A percentile compares a stretch with the other conserved stretches of the same genome.
phyloP scores from a whole-genome alignment of 2,113 vertebrate species.

The Myrmecophaga tridactyla region DNA sequence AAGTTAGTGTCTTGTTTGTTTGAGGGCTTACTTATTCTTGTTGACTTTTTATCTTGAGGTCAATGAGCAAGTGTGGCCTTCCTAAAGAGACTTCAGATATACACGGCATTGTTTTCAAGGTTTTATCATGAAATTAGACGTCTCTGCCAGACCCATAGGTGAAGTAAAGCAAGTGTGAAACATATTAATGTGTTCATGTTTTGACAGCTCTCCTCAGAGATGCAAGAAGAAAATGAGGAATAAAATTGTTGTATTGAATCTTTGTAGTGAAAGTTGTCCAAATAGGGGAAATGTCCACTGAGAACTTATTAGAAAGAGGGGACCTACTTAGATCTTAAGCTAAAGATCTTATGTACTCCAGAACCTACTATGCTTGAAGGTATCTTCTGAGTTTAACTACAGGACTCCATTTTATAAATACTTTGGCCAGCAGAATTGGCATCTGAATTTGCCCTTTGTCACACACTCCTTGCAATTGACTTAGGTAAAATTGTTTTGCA shows the following conservation, averaged over 20 bases:
- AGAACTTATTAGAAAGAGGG: not conserved
- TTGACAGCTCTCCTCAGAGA: not conserved
- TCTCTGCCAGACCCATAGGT: not conserved
- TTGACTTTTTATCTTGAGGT: slow-evolving; percentile 58
- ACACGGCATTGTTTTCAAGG: slow-evolving; percentile 50
- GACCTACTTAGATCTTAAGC: not conserved
- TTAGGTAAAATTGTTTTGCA: slow-evolving; percentile 40
- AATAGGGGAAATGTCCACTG: not conserved
- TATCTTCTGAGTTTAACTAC: not conserved
- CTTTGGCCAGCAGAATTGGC: slow-evolving; percentile 14
- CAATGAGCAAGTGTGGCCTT: slow-evolving; percentile 65
- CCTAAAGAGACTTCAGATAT: slow-evolving; percentile 44
- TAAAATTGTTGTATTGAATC: not conserved
- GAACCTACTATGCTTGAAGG: not conserved
- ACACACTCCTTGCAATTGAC: not conserved
- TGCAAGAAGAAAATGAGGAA: not conserved
- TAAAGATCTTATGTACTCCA: not conserved
- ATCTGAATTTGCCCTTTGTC: not conserved
- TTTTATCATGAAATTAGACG: slow-evolving; percentile 27
- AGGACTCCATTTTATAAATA: not conserved
- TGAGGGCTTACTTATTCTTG: slow-evolving; percentile 55
- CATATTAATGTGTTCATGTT: not conserved
- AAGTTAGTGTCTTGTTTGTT: slow-evolving; percentile 45
- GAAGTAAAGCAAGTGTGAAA: not conserved
- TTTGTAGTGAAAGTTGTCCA: not conserved